A percentile compares a stretch with the other conserved stretches of the same genome.
These are phyloP conservation scores for Rhizoglyphus robini DNA, from an alignment of 1,140 invertebrate genomes.

Conservation along the genomic window DNA sequence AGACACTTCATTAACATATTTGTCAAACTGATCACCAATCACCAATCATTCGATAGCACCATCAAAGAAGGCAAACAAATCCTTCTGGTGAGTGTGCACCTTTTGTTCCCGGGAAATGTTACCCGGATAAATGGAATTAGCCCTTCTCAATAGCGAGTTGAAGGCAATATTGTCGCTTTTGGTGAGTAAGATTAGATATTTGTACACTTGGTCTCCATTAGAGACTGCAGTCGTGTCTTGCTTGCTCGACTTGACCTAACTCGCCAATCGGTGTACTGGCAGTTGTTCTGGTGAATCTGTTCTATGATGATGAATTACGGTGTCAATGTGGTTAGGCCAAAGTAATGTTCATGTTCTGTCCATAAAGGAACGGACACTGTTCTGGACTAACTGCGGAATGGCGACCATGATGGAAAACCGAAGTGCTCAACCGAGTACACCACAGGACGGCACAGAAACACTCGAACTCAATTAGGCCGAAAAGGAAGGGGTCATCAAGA, in stretches of 20 bases:
- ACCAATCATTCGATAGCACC: neutral
- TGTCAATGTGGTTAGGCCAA: neutral
- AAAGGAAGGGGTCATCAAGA: too few relatives aligned
- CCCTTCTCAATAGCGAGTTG: neutral
- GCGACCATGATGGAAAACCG: too few relatives aligned
- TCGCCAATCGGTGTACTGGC: too few relatives aligned
- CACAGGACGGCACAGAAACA: too few relatives aligned
- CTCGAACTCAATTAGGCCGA: too few relatives aligned
- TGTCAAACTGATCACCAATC: neutral
- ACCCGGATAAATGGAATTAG: neutral
- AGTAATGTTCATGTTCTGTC: neutral
- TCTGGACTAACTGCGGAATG: too few relatives aligned
- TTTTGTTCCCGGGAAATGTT: neutral
- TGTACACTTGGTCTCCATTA: neutral
- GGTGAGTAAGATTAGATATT: neutral
- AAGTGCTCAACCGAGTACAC: too few relatives aligned
- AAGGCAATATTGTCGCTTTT: neutral
- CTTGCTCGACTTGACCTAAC: neutral
- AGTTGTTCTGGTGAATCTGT: neutral
- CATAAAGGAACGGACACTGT: too few relatives aligned
- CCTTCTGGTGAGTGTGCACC: neutral
- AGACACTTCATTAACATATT: constrained; percentile 5
- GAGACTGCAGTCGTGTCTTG: too few relatives aligned
- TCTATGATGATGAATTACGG: neutral
- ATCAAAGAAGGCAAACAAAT: neutral